Conservation (phyloP, 2,888 invertebrate genomes). For the Amphipyra berbera region DNA sequence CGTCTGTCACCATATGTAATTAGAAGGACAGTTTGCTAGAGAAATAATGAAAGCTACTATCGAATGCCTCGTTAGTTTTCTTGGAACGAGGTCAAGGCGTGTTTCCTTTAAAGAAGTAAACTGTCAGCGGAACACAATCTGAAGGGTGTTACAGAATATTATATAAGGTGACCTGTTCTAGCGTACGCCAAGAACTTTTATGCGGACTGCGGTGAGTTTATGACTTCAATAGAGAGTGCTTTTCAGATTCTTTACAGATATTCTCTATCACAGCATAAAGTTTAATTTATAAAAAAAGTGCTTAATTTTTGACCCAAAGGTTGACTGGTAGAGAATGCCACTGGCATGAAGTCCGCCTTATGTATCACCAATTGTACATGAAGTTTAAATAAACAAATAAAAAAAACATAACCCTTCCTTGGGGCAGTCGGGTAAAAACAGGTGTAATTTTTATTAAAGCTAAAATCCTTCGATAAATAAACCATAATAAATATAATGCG, state of each 20-base stretch:
- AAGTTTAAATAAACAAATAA: no score
- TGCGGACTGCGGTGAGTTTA: constrained; percentile 23
- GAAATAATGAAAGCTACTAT: constrained; percentile 75
- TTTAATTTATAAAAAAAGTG: no score
- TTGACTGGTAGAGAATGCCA: no score
- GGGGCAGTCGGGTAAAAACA: no score
- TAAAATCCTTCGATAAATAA: background rate
- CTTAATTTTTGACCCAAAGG: no score
- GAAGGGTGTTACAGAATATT: constrained; percentile 52
- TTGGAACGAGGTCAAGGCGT: constrained; percentile 71
- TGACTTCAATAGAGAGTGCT: constrained; percentile 24
- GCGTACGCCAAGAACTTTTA: constrained; percentile 36
- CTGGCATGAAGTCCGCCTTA: no score
- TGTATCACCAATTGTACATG: no score
- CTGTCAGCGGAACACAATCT: constrained; percentile 53
- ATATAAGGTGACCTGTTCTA: constrained; percentile 43
- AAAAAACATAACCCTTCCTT: no score
- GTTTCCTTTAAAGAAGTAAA: constrained; percentile 57
- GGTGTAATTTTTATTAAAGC: no score
- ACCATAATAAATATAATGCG: constrained; percentile 12
- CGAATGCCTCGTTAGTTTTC: constrained; percentile 77
- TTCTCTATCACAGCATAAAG: constrained; percentile 6
- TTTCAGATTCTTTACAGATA: constrained; percentile 7
- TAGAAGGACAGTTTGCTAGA: constrained; percentile 72
- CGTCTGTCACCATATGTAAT: constrained; percentile 71